Conservation (phyloP, 2,113 vertebrate species). For the Nothobranchius kuhntae region DNA sequence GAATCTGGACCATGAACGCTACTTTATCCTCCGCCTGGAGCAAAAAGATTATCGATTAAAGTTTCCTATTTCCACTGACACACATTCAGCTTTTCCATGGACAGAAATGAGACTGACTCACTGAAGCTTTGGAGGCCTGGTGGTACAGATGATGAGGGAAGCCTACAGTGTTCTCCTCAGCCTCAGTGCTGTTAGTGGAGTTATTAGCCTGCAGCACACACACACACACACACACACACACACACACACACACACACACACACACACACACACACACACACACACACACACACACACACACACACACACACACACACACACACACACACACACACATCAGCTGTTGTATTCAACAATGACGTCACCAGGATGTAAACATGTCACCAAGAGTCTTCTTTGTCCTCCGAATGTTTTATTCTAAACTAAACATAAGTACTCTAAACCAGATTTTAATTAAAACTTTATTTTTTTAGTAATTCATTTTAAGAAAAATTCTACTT, state of each 20-base stretch:
- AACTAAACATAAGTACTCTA: too few relatives aligned
- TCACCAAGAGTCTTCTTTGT: too few relatives aligned
- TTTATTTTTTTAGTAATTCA: too few relatives aligned
- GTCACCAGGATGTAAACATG: too few relatives aligned
- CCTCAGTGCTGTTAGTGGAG: constrained; percentile 37
- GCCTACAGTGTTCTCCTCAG: constrained; percentile 6
- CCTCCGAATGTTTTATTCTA: too few relatives aligned
- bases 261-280: too few relatives aligned
- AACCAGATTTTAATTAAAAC: too few relatives aligned
- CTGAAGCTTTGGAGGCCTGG: constrained; percentile 27
- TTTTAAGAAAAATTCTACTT: too few relatives aligned
- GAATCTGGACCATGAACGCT: constrained; percentile 50
- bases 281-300: too few relatives aligned
- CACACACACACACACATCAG: not conserved
- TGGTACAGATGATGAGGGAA: constrained; percentile 51
- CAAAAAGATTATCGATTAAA: not conserved
- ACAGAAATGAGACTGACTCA: constrained; percentile 33
- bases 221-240: not conserved
- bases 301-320: too few relatives aligned
- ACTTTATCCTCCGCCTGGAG: constrained; percentile 58
- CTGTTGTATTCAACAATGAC: not conserved
- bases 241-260: too few relatives aligned
- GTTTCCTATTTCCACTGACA: too few relatives aligned
- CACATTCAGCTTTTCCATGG: not conserved
- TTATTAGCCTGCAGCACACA: constrained; percentile 46